Evolutionary conservation across 2,113 vertebrate species (phyloP), one percentile per base, ranked within the genome.

Genomic region (Platichthys flesus): DNA sequence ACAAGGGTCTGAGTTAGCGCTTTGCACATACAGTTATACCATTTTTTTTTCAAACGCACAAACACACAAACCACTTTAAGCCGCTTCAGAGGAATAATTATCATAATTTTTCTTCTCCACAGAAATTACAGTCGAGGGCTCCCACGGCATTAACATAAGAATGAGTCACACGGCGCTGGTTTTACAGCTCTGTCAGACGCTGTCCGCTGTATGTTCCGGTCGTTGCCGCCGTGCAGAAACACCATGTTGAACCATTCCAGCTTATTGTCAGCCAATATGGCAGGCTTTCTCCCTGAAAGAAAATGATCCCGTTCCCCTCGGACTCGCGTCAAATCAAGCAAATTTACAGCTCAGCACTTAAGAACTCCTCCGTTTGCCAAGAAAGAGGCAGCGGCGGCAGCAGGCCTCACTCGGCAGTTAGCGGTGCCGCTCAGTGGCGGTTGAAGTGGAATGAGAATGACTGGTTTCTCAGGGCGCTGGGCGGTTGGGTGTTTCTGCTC

Each of bases 331-430:
- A 94, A 92, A 95, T 94, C 93, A 94, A 91, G 90, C 93, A 91
- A 93, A 95, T 94, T 94, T 94, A 94, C 90, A 91, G 91, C 91
- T 92, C 90, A 90, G 91, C 93, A 93, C 93, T 94, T 93, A 91
- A 90, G 91, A 92, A 93, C 72, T 89, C 93, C 91, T 79, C 83
- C 45, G 64, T 92, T 92, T 92, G 94, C 91, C 93, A 93, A 93
- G 91, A 93, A 93, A 12, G 31, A 16, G 7, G 59, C 28, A 7
- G 59, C 84, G 76, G 91, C 59, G 62, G 83, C 75, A 23, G 73
- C 59, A 70, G 87, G 85, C 84, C 79, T 87, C 42, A 54, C 79
- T 78, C 80, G 82, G 83, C 82, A 87, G 86, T 83, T 85, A 66
- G 82, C 51, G 62, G 78, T n/a, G 81, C 81, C 67, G 82, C 68